Base-by-base conservation (phyloP, 2,888 invertebrate species). In the Adelognathus sp. region DNA sequence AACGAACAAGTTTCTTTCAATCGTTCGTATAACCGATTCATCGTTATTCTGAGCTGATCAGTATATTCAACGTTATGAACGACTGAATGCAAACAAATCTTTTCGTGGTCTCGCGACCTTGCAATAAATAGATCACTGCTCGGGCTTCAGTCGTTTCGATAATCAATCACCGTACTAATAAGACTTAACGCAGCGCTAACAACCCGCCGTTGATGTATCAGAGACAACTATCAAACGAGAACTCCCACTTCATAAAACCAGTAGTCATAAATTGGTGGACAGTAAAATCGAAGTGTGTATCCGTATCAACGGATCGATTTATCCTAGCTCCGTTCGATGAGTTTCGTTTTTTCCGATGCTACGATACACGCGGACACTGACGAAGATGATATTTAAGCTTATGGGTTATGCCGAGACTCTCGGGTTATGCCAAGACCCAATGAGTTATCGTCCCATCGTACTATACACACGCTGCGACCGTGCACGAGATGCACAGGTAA, bases 401-500 rank as follows among this genome's bases (percentile, higher is more conserved):
- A n/a, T n/a, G n/a, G 41, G 33, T 39, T 50, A 66, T n/a, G n/a
- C 64, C 9, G 41, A 56, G 54, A 18, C 21, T n/a, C n/a, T n/a
- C n/a, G n/a, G n/a, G n/a, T n/a, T n/a, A n/a, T n/a, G n/a, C n/a
- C n/a, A n/a, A n/a, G n/a, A 54, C 29, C 39, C 63, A 29, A 64
- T 82, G 83, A 81, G 81, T 86, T 87, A 88, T 88, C 85, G 83
- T 70, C 36, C 80, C 82, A 83, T 80, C 83, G 80, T 60, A 81
- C 77, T 84, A 83, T 88, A 88, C 85, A 85, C 84, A 87, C 81
- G n/a, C n/a, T n/a, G n/a, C n/a, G 86, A 84, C 84, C 83, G 82
- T 83, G 84, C 82, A 86, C 21, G 16, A n/a, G n/a, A n/a, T 83
- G 81, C 85, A 76, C 82, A 78, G 81, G 85, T 87, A 88, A 88